phyloP scores from a whole-genome alignment of 2,113 vertebrate species.

The Vulpes lagopus region DNA sequence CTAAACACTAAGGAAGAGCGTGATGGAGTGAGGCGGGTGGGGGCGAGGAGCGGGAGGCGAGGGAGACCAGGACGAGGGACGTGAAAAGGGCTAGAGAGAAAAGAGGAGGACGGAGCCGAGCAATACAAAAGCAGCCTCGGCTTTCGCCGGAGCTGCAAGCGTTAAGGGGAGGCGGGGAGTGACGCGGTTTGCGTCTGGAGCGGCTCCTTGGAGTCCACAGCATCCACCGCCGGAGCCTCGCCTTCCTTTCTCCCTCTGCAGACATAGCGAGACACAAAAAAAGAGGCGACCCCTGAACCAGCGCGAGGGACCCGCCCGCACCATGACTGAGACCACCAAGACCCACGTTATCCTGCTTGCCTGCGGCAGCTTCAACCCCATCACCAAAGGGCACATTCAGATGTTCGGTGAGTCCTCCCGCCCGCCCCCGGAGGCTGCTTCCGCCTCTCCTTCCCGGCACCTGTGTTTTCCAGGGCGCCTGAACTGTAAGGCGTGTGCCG shows the following conservation, averaged over 20 bases:
- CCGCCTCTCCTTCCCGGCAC: slow-evolving; percentile 14
- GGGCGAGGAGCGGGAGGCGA: background rate
- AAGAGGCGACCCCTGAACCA: slow-evolving; percentile 44
- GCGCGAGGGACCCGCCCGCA: slow-evolving; percentile 64
- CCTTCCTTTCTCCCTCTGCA: slow-evolving; percentile 87
- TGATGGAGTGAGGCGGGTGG: background rate
- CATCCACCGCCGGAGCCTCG: slow-evolving; percentile 86
- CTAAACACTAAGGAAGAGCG: background rate
- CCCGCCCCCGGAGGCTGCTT: slow-evolving; percentile 46
- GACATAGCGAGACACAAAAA: slow-evolving; percentile 84
- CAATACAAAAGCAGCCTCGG: slow-evolving; percentile 60
- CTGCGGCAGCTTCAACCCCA: slow-evolving; percentile 98
- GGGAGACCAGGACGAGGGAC: background rate
- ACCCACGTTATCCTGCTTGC: slow-evolving; percentile 97
- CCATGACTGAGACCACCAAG: slow-evolving; percentile 95
- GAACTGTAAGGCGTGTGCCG: slow-evolving; percentile 43
- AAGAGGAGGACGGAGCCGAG: background rate
- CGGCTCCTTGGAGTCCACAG: slow-evolving; percentile 85
- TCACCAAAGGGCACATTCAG: slow-evolving; percentile 98
- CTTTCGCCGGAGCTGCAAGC: slow-evolving; percentile 68
- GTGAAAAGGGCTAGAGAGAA: background rate
- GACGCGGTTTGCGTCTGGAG: slow-evolving; percentile 84
- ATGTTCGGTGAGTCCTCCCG: slow-evolving; percentile 95
- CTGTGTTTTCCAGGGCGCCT: slow-evolving; percentile 53
- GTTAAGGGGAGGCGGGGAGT: slow-evolving; percentile 81